A percentile compares a stretch with the other conserved stretches of the same genome.
Evolutionary conservation across 2,113 vertebrate genomes (phyloP).

Genomic region (Rafetus swinhoei): DNA sequence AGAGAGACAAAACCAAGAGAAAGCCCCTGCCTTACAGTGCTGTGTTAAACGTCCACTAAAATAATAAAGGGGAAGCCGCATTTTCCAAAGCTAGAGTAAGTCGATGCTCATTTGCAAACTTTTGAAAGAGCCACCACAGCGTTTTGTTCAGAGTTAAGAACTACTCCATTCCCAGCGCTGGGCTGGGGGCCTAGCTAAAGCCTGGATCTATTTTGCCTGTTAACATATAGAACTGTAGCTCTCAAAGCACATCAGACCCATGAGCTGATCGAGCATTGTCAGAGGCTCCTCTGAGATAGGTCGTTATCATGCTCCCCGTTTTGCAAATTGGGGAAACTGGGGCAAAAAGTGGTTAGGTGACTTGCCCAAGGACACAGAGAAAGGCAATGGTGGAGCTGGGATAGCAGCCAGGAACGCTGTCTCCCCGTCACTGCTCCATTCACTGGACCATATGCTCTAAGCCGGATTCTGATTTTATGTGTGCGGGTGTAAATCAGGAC

Average conservation of each 20-base stretch:
- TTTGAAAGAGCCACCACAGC: too few species aligned
- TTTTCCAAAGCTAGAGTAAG: too few species aligned
- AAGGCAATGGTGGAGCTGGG: not conserved
- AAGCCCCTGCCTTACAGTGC: too few species aligned
- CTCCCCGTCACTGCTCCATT: accelerated
- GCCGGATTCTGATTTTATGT: too few species aligned
- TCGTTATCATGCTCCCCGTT: not conserved
- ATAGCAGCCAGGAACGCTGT: not conserved
- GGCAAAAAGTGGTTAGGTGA: not conserved
- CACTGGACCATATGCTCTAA: not conserved
- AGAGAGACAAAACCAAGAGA: too few species aligned
- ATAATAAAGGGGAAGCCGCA: too few species aligned
- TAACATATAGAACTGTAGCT: not conserved
- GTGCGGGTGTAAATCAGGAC: not conserved
- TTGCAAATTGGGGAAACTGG: not conserved
- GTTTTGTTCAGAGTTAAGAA: too few species aligned
- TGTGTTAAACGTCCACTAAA: too few species aligned
- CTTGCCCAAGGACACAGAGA: not conserved
- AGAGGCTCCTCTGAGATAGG: not conserved
- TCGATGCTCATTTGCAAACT: too few species aligned
- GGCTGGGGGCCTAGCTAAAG: not conserved
- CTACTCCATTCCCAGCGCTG: too few species aligned
- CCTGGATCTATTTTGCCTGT: not conserved
- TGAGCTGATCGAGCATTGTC: not conserved
- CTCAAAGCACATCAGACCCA: not conserved